These are phyloP conservation scores for Copsychus sechellarum DNA, from an alignment of 2,113 vertebrate species.

Conservation along the genomic window DNA sequence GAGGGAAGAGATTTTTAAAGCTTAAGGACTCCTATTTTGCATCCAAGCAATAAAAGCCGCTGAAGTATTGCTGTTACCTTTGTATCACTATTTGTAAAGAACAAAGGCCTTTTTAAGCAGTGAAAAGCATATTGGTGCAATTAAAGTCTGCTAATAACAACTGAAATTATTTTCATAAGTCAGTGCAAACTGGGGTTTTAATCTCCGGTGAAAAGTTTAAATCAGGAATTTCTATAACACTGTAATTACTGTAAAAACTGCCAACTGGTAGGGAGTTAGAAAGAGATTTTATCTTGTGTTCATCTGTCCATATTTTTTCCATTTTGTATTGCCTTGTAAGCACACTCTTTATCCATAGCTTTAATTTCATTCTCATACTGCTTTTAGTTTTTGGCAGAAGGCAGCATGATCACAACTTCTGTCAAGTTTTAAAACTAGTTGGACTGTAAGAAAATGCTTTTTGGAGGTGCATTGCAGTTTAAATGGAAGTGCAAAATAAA, in stretches of 20 bases:
- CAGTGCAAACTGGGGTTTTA: conserved; percentile 46
- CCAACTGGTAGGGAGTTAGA: not conserved
- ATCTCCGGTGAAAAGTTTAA: conserved; percentile 54
- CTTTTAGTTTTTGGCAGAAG: not conserved
- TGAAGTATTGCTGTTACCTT: conserved; percentile 51
- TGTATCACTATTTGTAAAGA: conserved; percentile 50
- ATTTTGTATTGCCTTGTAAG: not conserved
- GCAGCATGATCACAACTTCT: not conserved
- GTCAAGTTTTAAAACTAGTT: not conserved
- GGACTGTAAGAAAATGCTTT: not conserved
- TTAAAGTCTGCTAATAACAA: conserved; percentile 55
- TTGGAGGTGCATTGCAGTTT: not conserved
- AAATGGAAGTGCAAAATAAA: not conserved
- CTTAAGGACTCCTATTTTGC: conserved; percentile 56
- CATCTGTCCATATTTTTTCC: not conserved
- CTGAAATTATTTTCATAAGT: conserved; percentile 57
- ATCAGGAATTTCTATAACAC: conserved; percentile 33
- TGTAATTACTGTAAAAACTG: conserved; percentile 12
- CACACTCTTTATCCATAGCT: not conserved
- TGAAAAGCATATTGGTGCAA: conserved; percentile 59
- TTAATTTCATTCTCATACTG: conserved; percentile 11
- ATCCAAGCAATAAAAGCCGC: conserved; percentile 55
- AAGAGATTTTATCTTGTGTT: conserved; percentile 36
- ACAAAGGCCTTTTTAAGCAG: conserved; percentile 61
- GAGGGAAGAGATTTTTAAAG: conserved; percentile 65